phyloP scores from a whole-genome alignment of 1,140 invertebrate genomes.

The Cydia pomonella region DNA sequence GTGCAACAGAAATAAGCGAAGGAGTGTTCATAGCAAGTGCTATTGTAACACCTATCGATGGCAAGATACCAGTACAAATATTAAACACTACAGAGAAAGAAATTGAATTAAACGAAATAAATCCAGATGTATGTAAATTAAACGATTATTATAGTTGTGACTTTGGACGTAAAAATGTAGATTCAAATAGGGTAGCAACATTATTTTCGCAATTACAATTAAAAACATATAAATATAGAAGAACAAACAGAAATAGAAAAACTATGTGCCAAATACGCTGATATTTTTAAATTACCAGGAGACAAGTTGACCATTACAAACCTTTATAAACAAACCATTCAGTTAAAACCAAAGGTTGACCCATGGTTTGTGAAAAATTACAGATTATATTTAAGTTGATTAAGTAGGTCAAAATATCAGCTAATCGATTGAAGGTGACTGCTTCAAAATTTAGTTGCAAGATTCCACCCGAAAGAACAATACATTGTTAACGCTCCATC shows the following conservation, averaged over 20 bases:
- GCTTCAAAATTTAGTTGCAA: too few relatives aligned
- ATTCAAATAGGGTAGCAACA: background rate
- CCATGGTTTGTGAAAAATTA: background rate
- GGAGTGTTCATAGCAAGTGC: constrained; percentile 19
- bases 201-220: constrained; percentile 9
- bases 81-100: constrained; percentile 18
- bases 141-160: constrained; percentile 4
- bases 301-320: background rate
- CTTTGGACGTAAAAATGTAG: background rate
- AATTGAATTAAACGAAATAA: background rate
- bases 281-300: background rate
- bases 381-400: too few relatives aligned
- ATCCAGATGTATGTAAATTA: background rate
- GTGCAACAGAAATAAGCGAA: constrained; percentile 4
- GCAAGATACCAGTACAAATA: constrained; percentile 23
- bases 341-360: background rate
- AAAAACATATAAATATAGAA: constrained; percentile 13
- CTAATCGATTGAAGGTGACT: too few relatives aligned
- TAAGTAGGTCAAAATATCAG: too few relatives aligned
- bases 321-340: background rate
- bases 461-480: too few relatives aligned
- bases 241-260: background rate
- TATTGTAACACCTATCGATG: background rate
- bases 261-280: background rate
- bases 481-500: too few relatives aligned